A percentile compares a stretch with the other conserved stretches of the same genome.
phyloP scores from a whole-genome alignment of 1,140 invertebrate species.

The Brachionus paranguensis region DNA sequence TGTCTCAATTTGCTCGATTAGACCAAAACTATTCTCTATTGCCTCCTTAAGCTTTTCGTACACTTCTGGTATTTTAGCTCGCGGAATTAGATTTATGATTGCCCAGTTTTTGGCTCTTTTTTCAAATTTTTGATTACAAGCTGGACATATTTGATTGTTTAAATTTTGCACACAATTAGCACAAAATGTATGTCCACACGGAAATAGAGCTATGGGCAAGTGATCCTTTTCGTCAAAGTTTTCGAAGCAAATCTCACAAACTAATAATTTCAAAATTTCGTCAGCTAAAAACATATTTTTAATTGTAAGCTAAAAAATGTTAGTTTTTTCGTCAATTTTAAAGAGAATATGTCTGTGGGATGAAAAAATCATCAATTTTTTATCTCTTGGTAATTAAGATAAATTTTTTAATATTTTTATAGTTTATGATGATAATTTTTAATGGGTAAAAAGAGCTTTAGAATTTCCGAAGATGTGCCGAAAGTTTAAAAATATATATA shows the following conservation, averaged over 20 bases:
- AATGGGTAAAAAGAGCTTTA: neutral
- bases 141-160: slow-evolving; percentile 29
- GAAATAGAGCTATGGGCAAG: neutral
- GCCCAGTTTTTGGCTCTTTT: slow-evolving; percentile 32
- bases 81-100: slow-evolving; percentile 31
- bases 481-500: neutral
- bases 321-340: neutral
- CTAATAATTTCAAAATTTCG: slow-evolving; percentile 24
- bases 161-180: slow-evolving; percentile 17
- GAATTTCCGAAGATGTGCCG: neutral
- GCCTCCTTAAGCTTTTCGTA: neutral
- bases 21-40: neutral
- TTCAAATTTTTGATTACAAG: slow-evolving; percentile 22
- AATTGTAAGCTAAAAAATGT: neutral
- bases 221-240: slow-evolving; percentile 31
- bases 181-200: slow-evolving; percentile 35
- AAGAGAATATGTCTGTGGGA: neutral
- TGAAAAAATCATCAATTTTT: neutral
- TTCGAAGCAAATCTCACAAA: slow-evolving; percentile 38
- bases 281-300: slow-evolving; percentile 29
- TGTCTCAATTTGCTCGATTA: neutral
- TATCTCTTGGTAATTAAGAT: neutral
- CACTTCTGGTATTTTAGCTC: neutral
- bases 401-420: neutral
- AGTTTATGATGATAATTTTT: neutral